Evolutionary conservation across 2,888 invertebrate species (phyloP).

Genomic region (Ypsolopha sequella): DNA sequence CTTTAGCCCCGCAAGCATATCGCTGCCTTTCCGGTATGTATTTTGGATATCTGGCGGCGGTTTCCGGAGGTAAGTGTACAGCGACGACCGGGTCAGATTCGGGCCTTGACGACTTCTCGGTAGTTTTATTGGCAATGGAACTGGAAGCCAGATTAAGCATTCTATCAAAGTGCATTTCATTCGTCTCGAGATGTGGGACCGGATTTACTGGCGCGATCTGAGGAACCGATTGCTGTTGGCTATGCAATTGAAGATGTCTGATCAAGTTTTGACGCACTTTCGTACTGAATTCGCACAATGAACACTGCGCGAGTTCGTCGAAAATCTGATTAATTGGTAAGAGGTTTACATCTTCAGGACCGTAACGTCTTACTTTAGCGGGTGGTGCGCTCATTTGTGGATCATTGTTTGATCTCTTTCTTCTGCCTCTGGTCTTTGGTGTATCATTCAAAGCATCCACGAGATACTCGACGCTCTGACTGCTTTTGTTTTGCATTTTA

Average conservation of each 20-base stretch:
- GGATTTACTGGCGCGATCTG: constrained; percentile 83
- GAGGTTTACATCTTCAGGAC: constrained; percentile 72
- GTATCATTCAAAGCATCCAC: constrained; percentile 1
- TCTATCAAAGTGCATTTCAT: constrained; percentile 86
- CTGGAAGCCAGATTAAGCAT: constrained; percentile 88
- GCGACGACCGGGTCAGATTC: constrained; percentile 12
- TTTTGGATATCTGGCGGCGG: constrained; percentile 40
- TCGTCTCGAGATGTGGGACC: constrained; percentile 82
- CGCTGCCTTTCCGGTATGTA: constrained; percentile 69
- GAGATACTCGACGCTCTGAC: constrained; percentile 1
- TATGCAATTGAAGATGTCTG: constrained; percentile 77
- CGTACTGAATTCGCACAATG: constrained; percentile 76
- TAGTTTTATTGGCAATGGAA: constrained; percentile 40
- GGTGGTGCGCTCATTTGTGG: constrained; percentile 5
- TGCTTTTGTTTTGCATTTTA: neutral
- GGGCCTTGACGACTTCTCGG: constrained; percentile 23
- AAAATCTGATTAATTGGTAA: constrained; percentile 77
- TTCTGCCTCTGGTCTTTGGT: constrained; percentile 4
- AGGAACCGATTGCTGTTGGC: constrained; percentile 73
- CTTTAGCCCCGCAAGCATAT: constrained; percentile 78
- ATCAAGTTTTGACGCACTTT: constrained; percentile 80
- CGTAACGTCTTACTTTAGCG: constrained; percentile 37
- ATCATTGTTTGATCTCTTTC: neutral
- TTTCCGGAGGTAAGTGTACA: constrained; percentile 22
- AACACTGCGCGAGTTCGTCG: constrained; percentile 72